These are phyloP conservation scores for Synanthedon vespiformis DNA, from an alignment of 2,888 invertebrate species.

Conservation along the genomic window DNA sequence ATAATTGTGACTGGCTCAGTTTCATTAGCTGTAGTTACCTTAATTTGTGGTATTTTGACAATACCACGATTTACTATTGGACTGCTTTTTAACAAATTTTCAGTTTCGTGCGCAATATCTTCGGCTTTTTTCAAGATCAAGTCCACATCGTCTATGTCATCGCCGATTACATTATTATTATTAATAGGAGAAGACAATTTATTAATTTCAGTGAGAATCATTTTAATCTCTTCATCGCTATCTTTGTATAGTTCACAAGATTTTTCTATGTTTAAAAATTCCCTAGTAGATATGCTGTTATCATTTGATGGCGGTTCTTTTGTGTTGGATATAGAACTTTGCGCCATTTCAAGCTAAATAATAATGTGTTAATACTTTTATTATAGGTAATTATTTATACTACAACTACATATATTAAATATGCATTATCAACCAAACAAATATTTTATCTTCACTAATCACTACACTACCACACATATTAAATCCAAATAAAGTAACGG, in stretches of 20 bases:
- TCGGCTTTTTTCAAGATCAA: constrained; percentile 57
- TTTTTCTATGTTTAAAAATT: constrained; percentile 53
- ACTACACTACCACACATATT: no score
- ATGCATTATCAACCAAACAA: no score
- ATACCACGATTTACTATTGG: constrained; percentile 22
- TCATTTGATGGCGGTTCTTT: constrained; percentile 41
- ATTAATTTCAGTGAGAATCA: constrained; percentile 77
- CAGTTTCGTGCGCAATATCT: constrained; percentile 48
- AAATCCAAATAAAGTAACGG: no score
- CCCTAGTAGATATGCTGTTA: constrained; percentile 51
- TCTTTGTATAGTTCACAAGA: constrained; percentile 51
- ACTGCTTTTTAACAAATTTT: constrained; percentile 44
- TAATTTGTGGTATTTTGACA: constrained; percentile 44
- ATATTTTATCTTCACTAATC: no score
- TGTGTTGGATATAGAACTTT: constrained; percentile 18
- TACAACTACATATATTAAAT: no score
- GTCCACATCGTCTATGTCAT: constrained; percentile 52
- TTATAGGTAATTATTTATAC: not conserved
- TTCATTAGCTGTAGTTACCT: constrained; percentile 43
- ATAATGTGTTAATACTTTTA: not conserved
- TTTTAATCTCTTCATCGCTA: constrained; percentile 73
- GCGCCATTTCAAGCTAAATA: constrained; percentile 21
- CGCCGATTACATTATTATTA: constrained; percentile 30
- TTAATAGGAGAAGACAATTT: constrained; percentile 52
- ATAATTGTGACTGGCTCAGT: constrained; percentile 9